A percentile compares a stretch with the other conserved stretches of the same genome.
Evolutionary conservation across 2,797 vertebrate genomes (phyloP).

Genomic region (Coregonus suidteri): DNA sequence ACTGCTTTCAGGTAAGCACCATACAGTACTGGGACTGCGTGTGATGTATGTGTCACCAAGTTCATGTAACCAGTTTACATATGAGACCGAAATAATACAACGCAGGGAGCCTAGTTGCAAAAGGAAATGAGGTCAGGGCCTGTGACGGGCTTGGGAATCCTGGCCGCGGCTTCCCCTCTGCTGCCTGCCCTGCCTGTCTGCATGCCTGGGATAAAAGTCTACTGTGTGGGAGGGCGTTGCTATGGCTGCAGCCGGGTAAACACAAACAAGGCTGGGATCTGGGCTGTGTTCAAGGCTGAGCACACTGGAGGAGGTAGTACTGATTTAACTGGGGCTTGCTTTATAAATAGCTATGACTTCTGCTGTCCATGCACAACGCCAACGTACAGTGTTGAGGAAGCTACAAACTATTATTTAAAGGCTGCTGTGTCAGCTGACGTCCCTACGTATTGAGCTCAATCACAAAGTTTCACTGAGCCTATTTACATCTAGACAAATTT

Average conservation of each 20-base stretch:
- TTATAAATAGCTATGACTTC: constrained; percentile 66
- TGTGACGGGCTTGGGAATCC: constrained; percentile 49
- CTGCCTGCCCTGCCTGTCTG: neutral
- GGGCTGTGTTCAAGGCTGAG: constrained; percentile 25
- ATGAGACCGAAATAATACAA: constrained; percentile 39
- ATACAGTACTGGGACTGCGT: neutral
- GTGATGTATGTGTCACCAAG: neutral
- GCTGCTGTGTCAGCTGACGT: constrained; percentile 37
- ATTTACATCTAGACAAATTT: constrained; percentile 31
- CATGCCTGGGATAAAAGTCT: constrained; percentile 49
- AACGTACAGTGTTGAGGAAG: constrained; percentile 36
- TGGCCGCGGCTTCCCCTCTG: constrained; percentile 40
- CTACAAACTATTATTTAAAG: constrained; percentile 55
- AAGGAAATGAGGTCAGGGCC: constrained; percentile 51
- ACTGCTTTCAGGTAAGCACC: neutral
- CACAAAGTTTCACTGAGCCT: constrained; percentile 19
- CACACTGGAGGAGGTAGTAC: constrained; percentile 13
- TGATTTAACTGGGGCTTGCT: constrained; percentile 37
- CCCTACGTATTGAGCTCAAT: constrained; percentile 47
- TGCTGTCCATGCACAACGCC: constrained; percentile 36
- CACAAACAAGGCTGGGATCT: constrained; percentile 59
- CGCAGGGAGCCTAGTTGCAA: constrained; percentile 16
- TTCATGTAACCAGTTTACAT: constrained; percentile 11
- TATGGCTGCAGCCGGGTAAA: constrained; percentile 58
- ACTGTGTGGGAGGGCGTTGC: constrained; percentile 49